Evolutionary conservation across 2,113 vertebrate species (phyloP).

Genomic region (Tragelaphus strepsiceros): DNA sequence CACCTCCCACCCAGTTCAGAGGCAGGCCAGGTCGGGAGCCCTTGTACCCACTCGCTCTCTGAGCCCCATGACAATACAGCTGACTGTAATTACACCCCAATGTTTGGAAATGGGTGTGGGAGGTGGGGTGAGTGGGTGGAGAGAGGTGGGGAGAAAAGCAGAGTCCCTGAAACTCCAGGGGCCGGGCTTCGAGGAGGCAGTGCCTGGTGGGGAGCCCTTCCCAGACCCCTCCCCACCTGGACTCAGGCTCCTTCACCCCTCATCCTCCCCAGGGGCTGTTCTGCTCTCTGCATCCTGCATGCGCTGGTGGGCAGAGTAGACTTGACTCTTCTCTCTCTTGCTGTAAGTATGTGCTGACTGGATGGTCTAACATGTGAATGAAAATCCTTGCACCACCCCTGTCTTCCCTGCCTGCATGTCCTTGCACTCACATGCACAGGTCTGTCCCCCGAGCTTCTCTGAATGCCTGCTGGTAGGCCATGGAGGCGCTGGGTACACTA

Average conservation of each 20-base stretch:
- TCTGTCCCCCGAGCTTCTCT: fast-evolving
- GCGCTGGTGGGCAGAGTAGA: neutral
- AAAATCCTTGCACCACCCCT: too few species aligned
- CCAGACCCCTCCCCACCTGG: neutral
- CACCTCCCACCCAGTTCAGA: slow-evolving; percentile 62
- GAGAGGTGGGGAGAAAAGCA: fast-evolving
- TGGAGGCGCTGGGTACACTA: fast-evolving
- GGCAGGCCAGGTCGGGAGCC: slow-evolving; percentile 58
- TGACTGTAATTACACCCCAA: neutral
- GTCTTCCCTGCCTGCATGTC: neutral
- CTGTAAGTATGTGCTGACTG: neutral
- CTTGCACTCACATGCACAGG: neutral
- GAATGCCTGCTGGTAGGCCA: fast-evolving
- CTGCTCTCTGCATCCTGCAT: neutral
- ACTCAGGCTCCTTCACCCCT: fast-evolving
- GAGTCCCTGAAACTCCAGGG: neutral
- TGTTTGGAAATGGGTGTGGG: neutral
- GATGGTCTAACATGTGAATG: too few species aligned
- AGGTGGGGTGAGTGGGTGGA: too few species aligned
- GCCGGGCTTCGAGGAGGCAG: fast-evolving
- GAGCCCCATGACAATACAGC: fast-evolving
- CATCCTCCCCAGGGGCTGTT: neutral
- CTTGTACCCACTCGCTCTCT: slow-evolving; percentile 40
- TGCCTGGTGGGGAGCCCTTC: neutral
- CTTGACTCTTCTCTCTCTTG: neutral